phyloP scores from a whole-genome alignment of 2,113 vertebrate species.

The Pseudopodoces humilis region DNA sequence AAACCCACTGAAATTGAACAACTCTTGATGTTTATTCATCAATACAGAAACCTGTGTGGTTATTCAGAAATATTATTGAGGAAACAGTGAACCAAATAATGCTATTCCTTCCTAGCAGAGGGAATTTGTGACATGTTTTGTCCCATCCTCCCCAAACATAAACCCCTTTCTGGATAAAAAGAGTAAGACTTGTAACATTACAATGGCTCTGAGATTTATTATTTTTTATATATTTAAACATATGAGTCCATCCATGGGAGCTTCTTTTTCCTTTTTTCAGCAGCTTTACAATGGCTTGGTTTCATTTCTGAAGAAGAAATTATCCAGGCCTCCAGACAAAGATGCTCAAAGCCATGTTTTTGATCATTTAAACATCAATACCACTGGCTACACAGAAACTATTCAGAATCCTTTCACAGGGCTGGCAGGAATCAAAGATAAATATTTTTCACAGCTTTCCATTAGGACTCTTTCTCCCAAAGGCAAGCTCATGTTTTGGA shows the following conservation, averaged over 20 bases:
- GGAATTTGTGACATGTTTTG: not conserved
- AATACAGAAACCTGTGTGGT: not conserved
- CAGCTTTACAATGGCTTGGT: not conserved
- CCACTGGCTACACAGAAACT: not conserved
- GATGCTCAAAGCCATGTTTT: not conserved
- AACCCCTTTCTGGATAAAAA: not conserved
- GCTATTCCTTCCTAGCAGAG: not conserved
- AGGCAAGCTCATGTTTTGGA: not conserved
- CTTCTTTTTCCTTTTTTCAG: not conserved
- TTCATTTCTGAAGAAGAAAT: not conserved
- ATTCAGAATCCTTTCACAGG: not conserved
- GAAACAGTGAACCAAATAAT: not conserved
- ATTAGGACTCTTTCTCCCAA: not conserved
- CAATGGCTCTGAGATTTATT: not conserved
- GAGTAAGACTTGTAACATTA: not conserved
- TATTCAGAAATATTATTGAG: not conserved
- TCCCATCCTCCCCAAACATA: not conserved
- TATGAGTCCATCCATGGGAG: not conserved
- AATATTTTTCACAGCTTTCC: not conserved
- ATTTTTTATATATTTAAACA: not conserved
- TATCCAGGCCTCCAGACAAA: not conserved
- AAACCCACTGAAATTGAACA: not conserved
- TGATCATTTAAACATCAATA: slow-evolving; percentile 38
- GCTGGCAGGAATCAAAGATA: not conserved
- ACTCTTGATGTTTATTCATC: not conserved